These are phyloP conservation scores for Dolomedes plantarius DNA, from an alignment of 2,888 invertebrate species.

Conservation along the genomic window DNA sequence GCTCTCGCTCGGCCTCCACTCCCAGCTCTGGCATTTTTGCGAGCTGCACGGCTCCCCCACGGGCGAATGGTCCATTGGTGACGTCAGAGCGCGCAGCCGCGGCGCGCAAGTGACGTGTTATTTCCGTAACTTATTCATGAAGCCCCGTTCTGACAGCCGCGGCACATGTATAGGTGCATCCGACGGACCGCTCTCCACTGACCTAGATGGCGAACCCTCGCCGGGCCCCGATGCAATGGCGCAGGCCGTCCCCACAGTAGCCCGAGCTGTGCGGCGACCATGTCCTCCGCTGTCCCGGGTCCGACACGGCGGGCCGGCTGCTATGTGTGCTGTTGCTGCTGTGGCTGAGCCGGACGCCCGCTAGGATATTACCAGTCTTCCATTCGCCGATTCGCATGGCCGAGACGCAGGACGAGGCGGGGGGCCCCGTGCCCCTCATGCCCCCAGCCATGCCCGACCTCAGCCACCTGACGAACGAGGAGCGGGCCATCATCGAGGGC, in stretches of 20 bases:
- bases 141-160: conserved; percentile 30
- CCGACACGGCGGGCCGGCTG: conserved; percentile 28
- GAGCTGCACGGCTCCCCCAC: neutral
- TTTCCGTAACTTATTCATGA: conserved; percentile 70
- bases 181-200: conserved; percentile 19
- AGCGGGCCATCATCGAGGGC: conserved; percentile 98
- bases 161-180: conserved; percentile 65
- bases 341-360: conserved; percentile 26
- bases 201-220: conserved; percentile 56
- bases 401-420: conserved; percentile 35
- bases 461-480: conserved; percentile 98
- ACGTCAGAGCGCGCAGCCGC: conserved; percentile 49
- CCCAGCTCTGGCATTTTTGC: conserved; percentile 42
- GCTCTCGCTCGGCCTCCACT: neutral
- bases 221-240: conserved; percentile 42
- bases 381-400: conserved; percentile 40
- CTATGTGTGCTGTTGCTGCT: conserved; percentile 34
- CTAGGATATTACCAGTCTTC: conserved; percentile 46
- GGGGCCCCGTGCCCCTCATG: conserved; percentile 54
- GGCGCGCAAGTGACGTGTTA: conserved; percentile 63
- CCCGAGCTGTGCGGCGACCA: conserved; percentile 37
- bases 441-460: conserved; percentile 85
- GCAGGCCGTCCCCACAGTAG: conserved; percentile 31
- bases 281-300: conserved; percentile 30
- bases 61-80: conserved; percentile 43